Base-by-base conservation (phyloP, 2,888 invertebrate genomes). In the Drosophila longiperda region DNA sequence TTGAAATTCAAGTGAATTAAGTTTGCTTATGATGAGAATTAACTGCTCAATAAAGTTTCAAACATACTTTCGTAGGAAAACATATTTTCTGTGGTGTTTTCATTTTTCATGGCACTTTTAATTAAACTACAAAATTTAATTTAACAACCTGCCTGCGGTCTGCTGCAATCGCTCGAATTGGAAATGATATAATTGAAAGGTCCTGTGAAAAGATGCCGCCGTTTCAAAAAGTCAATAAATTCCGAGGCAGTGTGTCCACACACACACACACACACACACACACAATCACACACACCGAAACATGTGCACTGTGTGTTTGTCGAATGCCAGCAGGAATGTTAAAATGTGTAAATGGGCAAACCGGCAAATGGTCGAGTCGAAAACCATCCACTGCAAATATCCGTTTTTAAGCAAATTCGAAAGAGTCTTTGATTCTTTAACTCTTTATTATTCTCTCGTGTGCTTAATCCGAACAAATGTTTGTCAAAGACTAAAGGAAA, bases 151-250 rank as follows among this genome's bases (percentile, higher is more conserved):
- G 34, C 26, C 48, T 23, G 23, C 38, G 23, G 1, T 26, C 15
- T 9, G n/a, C 34, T 12, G 33, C 48, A 52, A 36, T 38, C 34
- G 45, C 26, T 33, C 34, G 63, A 26, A 38, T 63, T 53, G 48
- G 38, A 62, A 65, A 33, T 74, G 52, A 68, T 50, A 63, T 68
- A 75, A 55, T 61, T 61, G 52, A 65, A 66, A 70, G 55, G 50
- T 45, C 12, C 79, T 48, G 64, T 48, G 42, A 62, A 66, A 70
- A 62, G 55, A 54, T 50, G 60, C 54, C 48, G 54, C 52, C 66
- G 59, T 65, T 78, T 60, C 55, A 59, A 67, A 75, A 67, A 72
- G 72, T 80, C 80, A 80, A 78, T 80, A 68, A 75, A 72, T 52
- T 68, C 49, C 42, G 11, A 55, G 54, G 54, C 49, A 50, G 49